A percentile compares a stretch with the other conserved stretches of the same genome.
Conservation (phyloP, 2,113 vertebrate genomes). For the Rhombomys opimus region DNA sequence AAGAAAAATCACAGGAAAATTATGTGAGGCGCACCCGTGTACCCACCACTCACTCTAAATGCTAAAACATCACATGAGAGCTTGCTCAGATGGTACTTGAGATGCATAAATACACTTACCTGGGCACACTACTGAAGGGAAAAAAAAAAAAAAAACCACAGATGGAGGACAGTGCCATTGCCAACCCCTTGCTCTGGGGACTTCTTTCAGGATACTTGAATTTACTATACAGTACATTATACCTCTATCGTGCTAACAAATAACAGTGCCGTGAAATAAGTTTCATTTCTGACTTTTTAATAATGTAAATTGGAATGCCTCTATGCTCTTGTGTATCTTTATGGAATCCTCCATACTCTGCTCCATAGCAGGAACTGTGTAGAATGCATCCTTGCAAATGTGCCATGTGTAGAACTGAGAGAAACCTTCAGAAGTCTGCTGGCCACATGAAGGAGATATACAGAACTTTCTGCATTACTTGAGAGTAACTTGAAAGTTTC, state of each 20-base stretch:
- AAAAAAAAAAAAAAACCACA: neutral
- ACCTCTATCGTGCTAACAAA: neutral
- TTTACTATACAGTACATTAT: neutral
- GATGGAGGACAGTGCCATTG: neutral
- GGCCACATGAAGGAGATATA: neutral
- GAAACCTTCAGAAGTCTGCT: neutral
- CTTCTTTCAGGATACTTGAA: neutral
- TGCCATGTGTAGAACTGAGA: neutral
- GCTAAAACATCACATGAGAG: neutral
- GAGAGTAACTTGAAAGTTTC: slow-evolving; percentile 28
- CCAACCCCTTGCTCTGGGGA: neutral
- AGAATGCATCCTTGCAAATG: neutral
- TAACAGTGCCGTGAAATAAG: neutral
- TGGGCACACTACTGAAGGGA: neutral
- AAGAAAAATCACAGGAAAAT: neutral
- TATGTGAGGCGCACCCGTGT: neutral
- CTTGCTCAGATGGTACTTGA: neutral
- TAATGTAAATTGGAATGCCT: neutral
- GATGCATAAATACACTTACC: neutral
- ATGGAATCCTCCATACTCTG: neutral
- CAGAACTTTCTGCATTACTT: slow-evolving; percentile 38
- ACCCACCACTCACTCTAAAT: neutral
- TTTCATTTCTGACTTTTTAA: slow-evolving; percentile 2
- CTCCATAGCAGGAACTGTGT: neutral
- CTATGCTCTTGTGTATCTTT: neutral